phyloP scores from a whole-genome alignment of 2,797 vertebrate species.

The Lithobates pipiens region DNA sequence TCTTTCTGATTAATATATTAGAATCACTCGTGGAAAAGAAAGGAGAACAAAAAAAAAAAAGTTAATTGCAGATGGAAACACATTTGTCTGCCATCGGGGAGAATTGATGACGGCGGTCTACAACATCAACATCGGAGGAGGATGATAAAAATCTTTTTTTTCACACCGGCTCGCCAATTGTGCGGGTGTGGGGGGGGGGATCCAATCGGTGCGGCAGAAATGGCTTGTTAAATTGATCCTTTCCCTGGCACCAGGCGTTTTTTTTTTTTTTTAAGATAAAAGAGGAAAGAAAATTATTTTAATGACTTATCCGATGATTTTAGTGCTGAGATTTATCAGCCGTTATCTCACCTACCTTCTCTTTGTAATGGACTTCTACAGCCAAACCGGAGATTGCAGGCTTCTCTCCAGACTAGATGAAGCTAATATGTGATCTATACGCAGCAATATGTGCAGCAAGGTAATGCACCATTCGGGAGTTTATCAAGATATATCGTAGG shows the following conservation, averaged over 20 bases:
- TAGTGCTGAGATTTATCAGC: too few species aligned
- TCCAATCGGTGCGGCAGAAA: conserved; percentile 58
- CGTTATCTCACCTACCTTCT: too few species aligned
- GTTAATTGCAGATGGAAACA: conserved; percentile 74
- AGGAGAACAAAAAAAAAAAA: conserved; percentile 49
- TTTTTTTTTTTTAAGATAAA: conserved; percentile 34
- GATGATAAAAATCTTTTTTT: conserved; percentile 65
- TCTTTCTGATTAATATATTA: conserved; percentile 73
- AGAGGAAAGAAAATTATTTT: conserved; percentile 57
- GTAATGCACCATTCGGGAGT: too few species aligned
- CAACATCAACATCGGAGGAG: conserved; percentile 68
- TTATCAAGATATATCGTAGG: too few species aligned
- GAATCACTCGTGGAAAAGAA: conserved; percentile 68
- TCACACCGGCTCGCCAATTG: conserved; percentile 66
- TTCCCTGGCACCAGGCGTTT: conserved; percentile 60
- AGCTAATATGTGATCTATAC: too few species aligned
- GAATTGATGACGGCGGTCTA: conserved; percentile 70
- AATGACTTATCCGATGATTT: background rate
- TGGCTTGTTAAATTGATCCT: conserved; percentile 64
- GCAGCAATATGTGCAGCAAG: too few species aligned
- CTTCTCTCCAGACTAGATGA: too few species aligned
- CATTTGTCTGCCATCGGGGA: conserved; percentile 75
- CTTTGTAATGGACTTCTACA: too few species aligned
- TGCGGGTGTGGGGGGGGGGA: conserved; percentile 67
- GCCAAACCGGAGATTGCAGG: too few species aligned